Conservation (phyloP, 2,113 vertebrate species). For the Caranx ignobilis region DNA sequence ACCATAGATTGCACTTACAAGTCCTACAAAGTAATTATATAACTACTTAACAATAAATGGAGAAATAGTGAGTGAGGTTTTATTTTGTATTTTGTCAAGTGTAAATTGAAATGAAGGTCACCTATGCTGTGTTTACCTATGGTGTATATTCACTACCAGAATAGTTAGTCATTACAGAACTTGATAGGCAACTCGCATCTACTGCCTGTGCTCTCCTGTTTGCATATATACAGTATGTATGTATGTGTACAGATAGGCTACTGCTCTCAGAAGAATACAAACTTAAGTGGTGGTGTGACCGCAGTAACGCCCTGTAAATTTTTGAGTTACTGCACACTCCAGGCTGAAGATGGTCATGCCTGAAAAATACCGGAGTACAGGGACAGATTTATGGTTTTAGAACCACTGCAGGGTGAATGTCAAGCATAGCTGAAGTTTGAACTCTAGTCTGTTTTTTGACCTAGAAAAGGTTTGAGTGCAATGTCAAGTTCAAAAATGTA, state of each 20-base stretch:
- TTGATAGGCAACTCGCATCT: background rate
- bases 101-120: constrained; percentile 9
- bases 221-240: constrained; percentile 10
- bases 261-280: too few relatives aligned
- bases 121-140: constrained; percentile 23
- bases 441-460: background rate
- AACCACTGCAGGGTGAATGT: background rate
- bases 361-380: constrained; percentile 3
- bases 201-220: constrained; percentile 32
- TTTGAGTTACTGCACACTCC: background rate
- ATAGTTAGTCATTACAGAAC: constrained; percentile 48
- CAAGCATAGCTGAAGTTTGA: background rate
- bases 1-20: background rate
- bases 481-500: too few relatives aligned
- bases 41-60: background rate
- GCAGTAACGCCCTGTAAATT: background rate
- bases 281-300: background rate
- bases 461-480: too few relatives aligned
- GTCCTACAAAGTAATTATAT: background rate
- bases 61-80: background rate
- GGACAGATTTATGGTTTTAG: constrained; percentile 10
- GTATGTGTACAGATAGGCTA: background rate
- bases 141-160: constrained; percentile 33
- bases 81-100: background rate
- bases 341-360: background rate